Percentiles rank a stretch among this genome's conserved stretches.
Evolutionary conservation across 2,113 vertebrate genomes (phyloP).

Genomic region (Numenius arquata): DNA sequence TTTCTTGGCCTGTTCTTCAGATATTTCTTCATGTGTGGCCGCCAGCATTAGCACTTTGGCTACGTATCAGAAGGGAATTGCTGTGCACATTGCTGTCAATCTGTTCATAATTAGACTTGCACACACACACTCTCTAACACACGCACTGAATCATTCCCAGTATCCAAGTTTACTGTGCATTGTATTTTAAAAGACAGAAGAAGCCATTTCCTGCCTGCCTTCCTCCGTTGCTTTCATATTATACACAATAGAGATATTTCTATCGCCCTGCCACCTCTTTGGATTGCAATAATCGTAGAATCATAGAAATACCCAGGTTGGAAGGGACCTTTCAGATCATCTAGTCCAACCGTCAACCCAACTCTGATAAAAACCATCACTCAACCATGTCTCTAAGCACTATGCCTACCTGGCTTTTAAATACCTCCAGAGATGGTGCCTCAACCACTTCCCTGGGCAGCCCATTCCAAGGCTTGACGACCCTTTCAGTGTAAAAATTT

Average conservation of each 20-base stretch:
- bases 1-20: constrained; percentile 11
- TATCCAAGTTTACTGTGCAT: neutral
- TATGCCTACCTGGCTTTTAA: too few species aligned
- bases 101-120: neutral
- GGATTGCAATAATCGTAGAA: neutral
- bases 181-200: neutral
- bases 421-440: too few species aligned
- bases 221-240: neutral
- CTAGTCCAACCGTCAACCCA: too few species aligned
- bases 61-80: constrained; percentile 21
- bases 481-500: too few species aligned
- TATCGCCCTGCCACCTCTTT: neutral
- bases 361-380: too few species aligned
- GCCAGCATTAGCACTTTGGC: neutral
- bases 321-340: too few species aligned
- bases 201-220: neutral
- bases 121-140: neutral
- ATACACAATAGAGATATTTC: neutral
- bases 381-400: too few species aligned
- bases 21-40: neutral
- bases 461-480: too few species aligned
- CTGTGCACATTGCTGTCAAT: neutral
- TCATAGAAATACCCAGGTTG: too few species aligned
- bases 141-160: neutral
- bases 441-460: too few species aligned